Conservation (phyloP, 2,888 invertebrate genomes). For the Penaeus monodon region DNA sequence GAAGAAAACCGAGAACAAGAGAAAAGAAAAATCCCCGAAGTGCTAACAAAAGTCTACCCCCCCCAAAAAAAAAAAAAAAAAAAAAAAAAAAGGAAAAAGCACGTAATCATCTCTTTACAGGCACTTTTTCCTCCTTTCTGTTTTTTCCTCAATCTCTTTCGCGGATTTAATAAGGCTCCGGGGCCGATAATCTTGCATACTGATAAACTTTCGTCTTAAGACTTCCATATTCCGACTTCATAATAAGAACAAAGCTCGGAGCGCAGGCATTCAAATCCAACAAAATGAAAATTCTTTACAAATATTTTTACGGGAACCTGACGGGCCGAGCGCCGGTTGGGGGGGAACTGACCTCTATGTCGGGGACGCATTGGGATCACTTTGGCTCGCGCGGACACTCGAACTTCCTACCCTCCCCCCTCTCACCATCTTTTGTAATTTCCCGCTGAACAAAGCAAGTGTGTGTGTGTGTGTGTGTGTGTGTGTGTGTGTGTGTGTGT, state of each 20-base stretch:
- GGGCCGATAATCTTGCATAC: too few species aligned
- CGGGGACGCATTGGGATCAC: too few species aligned
- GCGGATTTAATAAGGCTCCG: not conserved
- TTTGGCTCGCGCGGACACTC: not conserved
- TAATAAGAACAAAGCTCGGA: constrained; percentile 1
- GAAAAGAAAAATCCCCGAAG: too few species aligned
- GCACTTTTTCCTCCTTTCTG: too few species aligned
- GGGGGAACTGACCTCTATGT: not conserved
- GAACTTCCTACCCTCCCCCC: not conserved
- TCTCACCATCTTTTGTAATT: not conserved
- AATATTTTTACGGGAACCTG: constrained; percentile 12
- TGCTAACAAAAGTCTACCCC: too few species aligned
- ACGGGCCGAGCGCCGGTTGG: not conserved
- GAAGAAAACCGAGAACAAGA: too few species aligned
- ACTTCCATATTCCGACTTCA: constrained; percentile 3
- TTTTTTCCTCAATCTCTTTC: not conserved
- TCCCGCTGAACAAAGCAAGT: constrained; percentile 14
- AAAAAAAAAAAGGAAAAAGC: too few species aligned
- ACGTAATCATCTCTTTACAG: too few species aligned
- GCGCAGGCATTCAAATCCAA: constrained; percentile 4
- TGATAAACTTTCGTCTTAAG: too few species aligned
- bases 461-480: constrained; percentile 8
- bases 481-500: not conserved
- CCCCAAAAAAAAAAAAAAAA: too few species aligned
- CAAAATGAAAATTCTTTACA: constrained; percentile 25